Evolutionary conservation across 2,113 vertebrate species (phyloP).

Genomic region (Megaceryle torquata): DNA sequence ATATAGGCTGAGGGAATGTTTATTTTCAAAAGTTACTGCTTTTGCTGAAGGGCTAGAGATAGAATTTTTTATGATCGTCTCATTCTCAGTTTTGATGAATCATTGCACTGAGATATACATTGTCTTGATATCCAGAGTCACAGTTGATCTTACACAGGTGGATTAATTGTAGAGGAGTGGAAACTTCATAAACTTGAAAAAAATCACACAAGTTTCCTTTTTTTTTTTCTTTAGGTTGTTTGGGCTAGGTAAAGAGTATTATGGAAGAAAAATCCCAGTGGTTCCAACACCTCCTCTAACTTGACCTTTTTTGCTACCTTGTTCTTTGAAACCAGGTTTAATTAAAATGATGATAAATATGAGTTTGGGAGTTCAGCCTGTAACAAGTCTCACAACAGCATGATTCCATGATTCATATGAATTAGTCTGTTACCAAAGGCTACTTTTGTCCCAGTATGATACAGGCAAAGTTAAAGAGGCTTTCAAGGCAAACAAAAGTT

Average conservation of each 20-base stretch:
- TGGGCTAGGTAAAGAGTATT: not conserved
- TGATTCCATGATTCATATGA: not conserved
- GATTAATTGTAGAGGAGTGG: not conserved
- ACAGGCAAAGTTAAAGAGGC: not conserved
- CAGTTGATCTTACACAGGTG: not conserved
- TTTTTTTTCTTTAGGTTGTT: not conserved
- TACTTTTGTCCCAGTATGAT: not conserved
- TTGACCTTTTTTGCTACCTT: not conserved
- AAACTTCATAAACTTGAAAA: not conserved
- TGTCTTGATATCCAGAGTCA: not conserved
- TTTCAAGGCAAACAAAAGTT: conserved; percentile 1
- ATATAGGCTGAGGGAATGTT: not conserved
- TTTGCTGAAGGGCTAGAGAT: not conserved
- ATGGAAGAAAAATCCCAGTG: not conserved
- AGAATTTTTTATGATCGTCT: not conserved
- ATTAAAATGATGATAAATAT: conserved; percentile 15
- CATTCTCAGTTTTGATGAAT: not conserved
- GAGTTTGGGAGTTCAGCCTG: not conserved
- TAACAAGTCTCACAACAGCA: not conserved
- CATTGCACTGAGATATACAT: not conserved
- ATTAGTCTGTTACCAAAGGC: not conserved
- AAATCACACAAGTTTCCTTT: not conserved
- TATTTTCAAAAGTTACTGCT: not conserved
- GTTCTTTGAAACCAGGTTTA: not conserved
- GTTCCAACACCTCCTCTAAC: not conserved